Conservation (phyloP, 2,797 vertebrate genomes). For the Sebastes oblongus region DNA sequence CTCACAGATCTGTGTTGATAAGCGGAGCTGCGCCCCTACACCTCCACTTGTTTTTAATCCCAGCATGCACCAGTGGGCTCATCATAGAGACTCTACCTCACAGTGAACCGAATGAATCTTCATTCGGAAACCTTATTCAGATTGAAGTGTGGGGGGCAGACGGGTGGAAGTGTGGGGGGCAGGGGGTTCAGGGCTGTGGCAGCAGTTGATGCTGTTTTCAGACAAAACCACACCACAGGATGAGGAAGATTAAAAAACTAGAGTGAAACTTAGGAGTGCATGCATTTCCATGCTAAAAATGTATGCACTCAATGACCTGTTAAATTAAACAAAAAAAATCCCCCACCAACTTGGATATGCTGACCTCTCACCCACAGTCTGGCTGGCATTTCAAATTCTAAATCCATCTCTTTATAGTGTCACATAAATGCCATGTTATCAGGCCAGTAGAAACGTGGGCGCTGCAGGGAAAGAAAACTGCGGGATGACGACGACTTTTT, state of each 20-base stretch:
- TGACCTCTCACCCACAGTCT: neutral
- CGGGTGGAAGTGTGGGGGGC: too few relatives aligned
- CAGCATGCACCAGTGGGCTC: slow-evolving; percentile 5
- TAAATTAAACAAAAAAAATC: neutral
- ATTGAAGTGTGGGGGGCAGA: neutral
- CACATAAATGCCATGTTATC: slow-evolving; percentile 31
- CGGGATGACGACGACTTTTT: neutral
- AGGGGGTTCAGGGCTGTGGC: too few relatives aligned
- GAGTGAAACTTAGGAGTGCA: neutral
- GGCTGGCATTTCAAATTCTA: slow-evolving; percentile 3
- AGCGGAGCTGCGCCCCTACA: neutral
- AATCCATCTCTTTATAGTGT: slow-evolving; percentile 21
- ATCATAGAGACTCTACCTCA: slow-evolving; percentile 14
- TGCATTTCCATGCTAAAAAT: neutral
- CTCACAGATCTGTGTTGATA: slow-evolving; percentile 10
- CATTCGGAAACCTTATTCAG: slow-evolving; percentile 1
- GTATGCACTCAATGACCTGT: neutral
- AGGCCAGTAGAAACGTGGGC: neutral
- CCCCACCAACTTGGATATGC: neutral
- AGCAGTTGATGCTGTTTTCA: neutral
- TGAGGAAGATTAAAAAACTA: neutral
- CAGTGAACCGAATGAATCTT: slow-evolving; percentile 11
- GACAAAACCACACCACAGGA: neutral
- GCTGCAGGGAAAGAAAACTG: neutral
- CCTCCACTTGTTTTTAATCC: slow-evolving; percentile 3